phyloP scores from a whole-genome alignment of 2,797 vertebrate species.

The Hypotaenidia okinawae region DNA sequence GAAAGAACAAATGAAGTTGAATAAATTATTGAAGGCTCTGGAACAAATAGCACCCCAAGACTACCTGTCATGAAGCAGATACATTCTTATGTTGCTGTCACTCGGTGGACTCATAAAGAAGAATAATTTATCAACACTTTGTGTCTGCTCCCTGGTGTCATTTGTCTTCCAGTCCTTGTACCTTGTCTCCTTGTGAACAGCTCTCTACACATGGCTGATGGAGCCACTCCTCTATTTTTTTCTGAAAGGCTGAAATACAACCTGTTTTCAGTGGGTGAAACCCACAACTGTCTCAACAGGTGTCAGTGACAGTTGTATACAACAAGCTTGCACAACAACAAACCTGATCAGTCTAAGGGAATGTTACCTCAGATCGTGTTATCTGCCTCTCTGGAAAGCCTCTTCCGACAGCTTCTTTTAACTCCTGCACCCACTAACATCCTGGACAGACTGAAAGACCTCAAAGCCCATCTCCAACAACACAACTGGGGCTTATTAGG shows the following conservation, averaged over 20 bases:
- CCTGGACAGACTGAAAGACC: neutral
- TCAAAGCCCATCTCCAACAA: neutral
- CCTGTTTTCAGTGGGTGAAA: neutral
- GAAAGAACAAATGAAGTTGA: neutral
- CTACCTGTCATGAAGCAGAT: neutral
- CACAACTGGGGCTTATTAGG: neutral
- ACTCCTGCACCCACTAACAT: neutral
- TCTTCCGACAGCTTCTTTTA: neutral
- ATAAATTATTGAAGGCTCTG: neutral
- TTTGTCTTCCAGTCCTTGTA: neutral
- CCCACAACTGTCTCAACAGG: neutral
- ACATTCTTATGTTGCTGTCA: neutral
- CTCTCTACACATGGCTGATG: neutral
- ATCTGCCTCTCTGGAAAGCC: neutral
- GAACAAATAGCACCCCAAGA: neutral
- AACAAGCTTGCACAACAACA: neutral
- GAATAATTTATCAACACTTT: neutral
- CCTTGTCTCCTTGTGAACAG: neutral
- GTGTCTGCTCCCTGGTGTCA: neutral
- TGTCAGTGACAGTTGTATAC: neutral
- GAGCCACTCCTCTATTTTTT: neutral
- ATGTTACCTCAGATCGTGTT: neutral
- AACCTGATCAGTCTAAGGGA: neutral
- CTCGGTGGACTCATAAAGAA: neutral
- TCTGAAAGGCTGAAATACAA: neutral